Base-by-base conservation (phyloP, 1,140 invertebrate species). In the Papilio xuthus region DNA sequence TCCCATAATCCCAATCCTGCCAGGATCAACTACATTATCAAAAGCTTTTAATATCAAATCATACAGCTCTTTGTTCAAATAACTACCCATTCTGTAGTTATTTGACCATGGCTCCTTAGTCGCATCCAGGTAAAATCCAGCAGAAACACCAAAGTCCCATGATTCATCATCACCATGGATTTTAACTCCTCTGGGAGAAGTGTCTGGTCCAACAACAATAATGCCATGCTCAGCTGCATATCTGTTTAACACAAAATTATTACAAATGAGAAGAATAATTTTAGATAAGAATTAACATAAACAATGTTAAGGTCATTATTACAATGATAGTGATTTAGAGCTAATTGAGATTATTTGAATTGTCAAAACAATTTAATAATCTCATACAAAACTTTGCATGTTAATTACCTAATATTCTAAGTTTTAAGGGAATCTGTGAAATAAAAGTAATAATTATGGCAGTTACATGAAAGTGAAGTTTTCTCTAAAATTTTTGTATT, bases 111-210 rank as follows among this genome's bases (percentile, higher is more conserved):
- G 98, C 41, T 97, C 96, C 85, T 97, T 94, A 0, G 96, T 97
- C 4, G 99, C 98, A 95, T 99, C 97, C 0, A 99, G 94, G 94
- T 99, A 99, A 92, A 99, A 99, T 2, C 99, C 98, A 83, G 99
- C 99, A 26, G 98, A 98, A 37, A 96, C 96, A 37, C 99, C 99
- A 95, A 99, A 99, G 94, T 99, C 98, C 95, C 97, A 99, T 28
- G 95, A 94, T 70, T 98, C 98, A 86, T 97, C 96, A 93, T 99
- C 98, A 3, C 98, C 98, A 78, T 97, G 96, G 81, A 99, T 96
- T 86, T 98, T 97, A 18, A 97, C 95, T 12, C 97, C 98, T 84
- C 98, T 95, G 9, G 99, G 99, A 88, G 98, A 99, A 0, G 99
- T 99, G 89, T 99, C 99, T 8, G 99, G 98, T 83, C 96, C 96